Evolutionary conservation across 2,888 invertebrate genomes (phyloP), one percentile per base, ranked within the genome.

Genomic region (Drosophila neutralis): DNA sequence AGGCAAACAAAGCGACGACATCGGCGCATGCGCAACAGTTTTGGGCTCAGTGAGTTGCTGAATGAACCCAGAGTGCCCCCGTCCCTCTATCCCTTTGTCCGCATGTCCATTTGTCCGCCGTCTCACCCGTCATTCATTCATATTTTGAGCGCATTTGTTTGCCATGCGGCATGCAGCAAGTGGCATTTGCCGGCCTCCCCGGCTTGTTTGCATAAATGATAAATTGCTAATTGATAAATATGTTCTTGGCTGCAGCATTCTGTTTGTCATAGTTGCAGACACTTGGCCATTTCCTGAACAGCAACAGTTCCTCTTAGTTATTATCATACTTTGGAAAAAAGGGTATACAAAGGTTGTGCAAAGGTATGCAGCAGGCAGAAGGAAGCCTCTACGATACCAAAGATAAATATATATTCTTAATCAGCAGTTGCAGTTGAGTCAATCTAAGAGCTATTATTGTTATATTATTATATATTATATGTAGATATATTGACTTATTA

Each of bases 171-270:
- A 49, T 27, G 15, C 62, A 51, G 67, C 71, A 51, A 49, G 62
- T 33, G 51, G 49, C 45, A 57, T 64, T 80, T 54, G 64, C 27
- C 78, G 61, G 67, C 71, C 58, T 56, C 42, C 48, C 60, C 29
- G 49, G 59, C 67, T 80, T 85, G 83, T 85, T 86, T 83, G 81
- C 83, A 69, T 73, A 83, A 74, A 83, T 83, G 87, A 83, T 75
- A 78, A 82, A 83, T 83, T 64, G 73, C 76, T 82, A 86, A 83
- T 86, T 83, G 83, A 73, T 83, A 81, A 81, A 69, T 81, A 72
- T 83, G 72, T 66, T 77, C 69, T 69, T 66, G 61, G 52, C 24
- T 45, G 45, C 45, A 24, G 45, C 24, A 24, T 24, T 45, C 15
- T 45, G 24, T 45, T 8, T 45, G 24, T 45, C 38, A 42, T 21